These are phyloP conservation scores for Mareca strepera DNA, from an alignment of 2,797 vertebrate species.

Conservation along the genomic window DNA sequence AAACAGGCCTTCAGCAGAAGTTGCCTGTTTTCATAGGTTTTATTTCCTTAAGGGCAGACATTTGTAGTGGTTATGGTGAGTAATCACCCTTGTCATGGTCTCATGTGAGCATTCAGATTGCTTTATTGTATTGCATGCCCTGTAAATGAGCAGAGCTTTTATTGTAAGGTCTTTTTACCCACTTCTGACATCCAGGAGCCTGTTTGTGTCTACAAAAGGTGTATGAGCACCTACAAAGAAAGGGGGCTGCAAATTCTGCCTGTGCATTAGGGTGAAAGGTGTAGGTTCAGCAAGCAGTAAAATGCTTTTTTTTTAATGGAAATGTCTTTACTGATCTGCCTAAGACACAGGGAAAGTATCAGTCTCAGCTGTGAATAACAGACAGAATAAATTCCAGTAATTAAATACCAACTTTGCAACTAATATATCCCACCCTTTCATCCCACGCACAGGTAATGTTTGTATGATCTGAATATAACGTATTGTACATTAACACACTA, in stretches of 20 bases:
- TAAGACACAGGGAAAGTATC: background rate
- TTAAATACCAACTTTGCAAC: background rate
- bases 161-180: background rate
- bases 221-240: background rate
- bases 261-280: background rate
- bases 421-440: background rate
- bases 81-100: conserved; percentile 34
- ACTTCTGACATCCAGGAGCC: background rate
- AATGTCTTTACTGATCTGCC: background rate
- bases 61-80: conserved; percentile 28
- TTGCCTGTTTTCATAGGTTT: conserved; percentile 23
- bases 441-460: background rate
- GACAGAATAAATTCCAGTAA: background rate
- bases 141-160: conserved; percentile 19
- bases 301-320: background rate
- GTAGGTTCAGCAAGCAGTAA: background rate
- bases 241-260: background rate
- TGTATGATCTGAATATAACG: background rate
- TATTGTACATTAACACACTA: background rate
- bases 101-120: conserved; percentile 19
- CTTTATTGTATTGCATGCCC: background rate
- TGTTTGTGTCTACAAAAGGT: background rate
- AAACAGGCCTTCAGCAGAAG: conserved; percentile 37
- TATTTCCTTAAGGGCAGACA: conserved; percentile 32
- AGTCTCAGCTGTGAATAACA: background rate